Conservation (phyloP, 2,113 vertebrate species). For the Myotis yumanensis region DNA sequence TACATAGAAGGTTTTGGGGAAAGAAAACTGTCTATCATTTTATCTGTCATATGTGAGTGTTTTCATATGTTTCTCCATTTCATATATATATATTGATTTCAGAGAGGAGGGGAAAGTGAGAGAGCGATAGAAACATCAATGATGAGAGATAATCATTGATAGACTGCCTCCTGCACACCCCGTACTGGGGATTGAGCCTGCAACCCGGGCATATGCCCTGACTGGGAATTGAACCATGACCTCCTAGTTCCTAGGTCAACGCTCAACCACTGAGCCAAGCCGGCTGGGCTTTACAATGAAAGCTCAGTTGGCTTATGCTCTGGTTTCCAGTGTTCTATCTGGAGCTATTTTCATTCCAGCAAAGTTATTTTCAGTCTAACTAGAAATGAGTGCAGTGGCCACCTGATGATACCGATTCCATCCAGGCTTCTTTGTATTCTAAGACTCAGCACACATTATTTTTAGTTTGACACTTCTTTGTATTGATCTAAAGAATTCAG, state of each 20-base stretch:
- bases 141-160: too few species aligned
- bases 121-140: too few species aligned
- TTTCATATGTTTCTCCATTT: constrained; percentile 21
- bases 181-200: too few species aligned
- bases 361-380: constrained; percentile 62
- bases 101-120: too few species aligned
- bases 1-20: constrained; percentile 45
- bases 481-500: constrained; percentile 58
- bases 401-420: constrained; percentile 49
- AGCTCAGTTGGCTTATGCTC: constrained; percentile 12
- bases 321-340: constrained; percentile 26
- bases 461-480: constrained; percentile 54
- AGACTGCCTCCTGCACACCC: too few species aligned
- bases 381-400: constrained; percentile 41
- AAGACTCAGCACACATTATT: constrained; percentile 52
- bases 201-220: too few species aligned
- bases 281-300: not conserved
- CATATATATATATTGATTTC: too few species aligned
- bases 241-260: too few species aligned
- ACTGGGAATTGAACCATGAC: too few species aligned
- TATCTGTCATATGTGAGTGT: not conserved
- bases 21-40: constrained; percentile 2
- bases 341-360: constrained; percentile 60
- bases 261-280: too few species aligned
- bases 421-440: constrained; percentile 65